Evolutionary conservation across 2,888 invertebrate genomes (phyloP).

Genomic region (Bruchidius siliquastri): DNA sequence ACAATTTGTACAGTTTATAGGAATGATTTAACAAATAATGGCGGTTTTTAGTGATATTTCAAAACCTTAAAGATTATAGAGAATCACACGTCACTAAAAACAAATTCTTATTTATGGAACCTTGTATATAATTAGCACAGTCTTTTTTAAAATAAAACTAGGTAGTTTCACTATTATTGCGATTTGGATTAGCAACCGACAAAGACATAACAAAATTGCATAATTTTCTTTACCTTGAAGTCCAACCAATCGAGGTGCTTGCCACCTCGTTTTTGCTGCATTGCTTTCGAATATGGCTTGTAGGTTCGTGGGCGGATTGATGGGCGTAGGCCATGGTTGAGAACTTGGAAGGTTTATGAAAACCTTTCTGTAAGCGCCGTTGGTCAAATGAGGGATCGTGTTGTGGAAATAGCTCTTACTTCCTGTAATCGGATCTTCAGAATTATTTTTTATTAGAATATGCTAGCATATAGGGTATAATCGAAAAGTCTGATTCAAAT

Average conservation of each 20-base stretch:
- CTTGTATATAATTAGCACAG: too few relatives aligned
- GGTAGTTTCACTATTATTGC: too few relatives aligned
- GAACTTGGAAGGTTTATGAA: slow-evolving; percentile 60
- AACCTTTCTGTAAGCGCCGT: slow-evolving; percentile 41
- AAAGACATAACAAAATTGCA: too few relatives aligned
- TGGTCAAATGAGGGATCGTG: slow-evolving; percentile 56
- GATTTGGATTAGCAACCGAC: too few relatives aligned
- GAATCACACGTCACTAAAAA: too few relatives aligned
- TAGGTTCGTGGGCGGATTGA: slow-evolving; percentile 71
- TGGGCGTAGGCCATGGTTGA: slow-evolving; percentile 76
- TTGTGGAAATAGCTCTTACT: slow-evolving; percentile 72
- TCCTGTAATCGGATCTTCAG: slow-evolving; percentile 16
- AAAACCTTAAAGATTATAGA: too few relatives aligned
- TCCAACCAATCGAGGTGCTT: slow-evolving; percentile 68
- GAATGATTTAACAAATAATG: too few relatives aligned
- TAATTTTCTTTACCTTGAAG: slow-evolving; percentile 57
- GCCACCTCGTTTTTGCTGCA: slow-evolving; percentile 77
- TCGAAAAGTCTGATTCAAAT: not conserved
- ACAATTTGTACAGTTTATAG: too few relatives aligned
- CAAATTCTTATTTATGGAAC: too few relatives aligned
- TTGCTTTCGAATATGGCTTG: slow-evolving; percentile 77
- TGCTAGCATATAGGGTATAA: not conserved
- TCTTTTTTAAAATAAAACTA: too few relatives aligned
- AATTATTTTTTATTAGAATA: not conserved
- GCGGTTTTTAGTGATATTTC: too few relatives aligned